Conservation (phyloP, 2,888 invertebrate species). For the Xylota segnis region DNA sequence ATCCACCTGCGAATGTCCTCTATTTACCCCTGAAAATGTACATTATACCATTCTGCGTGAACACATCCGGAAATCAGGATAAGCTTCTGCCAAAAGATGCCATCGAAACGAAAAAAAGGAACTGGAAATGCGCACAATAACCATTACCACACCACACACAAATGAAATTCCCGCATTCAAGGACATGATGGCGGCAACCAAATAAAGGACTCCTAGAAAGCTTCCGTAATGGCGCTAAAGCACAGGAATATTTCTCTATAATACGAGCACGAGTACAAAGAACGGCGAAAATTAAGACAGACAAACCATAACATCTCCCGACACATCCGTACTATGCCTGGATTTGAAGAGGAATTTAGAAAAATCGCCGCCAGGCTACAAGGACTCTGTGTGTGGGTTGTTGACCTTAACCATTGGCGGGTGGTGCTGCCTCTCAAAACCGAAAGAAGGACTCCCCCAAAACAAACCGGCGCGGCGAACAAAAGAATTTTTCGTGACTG, state of each 20-base stretch:
- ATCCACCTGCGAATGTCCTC: conserved; percentile 25
- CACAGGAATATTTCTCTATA: conserved; percentile 25
- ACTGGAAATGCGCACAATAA: conserved; percentile 37
- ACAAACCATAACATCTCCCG: conserved; percentile 10
- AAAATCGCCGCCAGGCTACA: conserved; percentile 16
- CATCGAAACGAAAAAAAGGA: conserved; percentile 20
- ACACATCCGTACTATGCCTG: conserved; percentile 10
- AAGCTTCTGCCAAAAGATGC: conserved; percentile 1
- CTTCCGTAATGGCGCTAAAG: conserved; percentile 37
- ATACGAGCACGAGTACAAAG: conserved; percentile 31
- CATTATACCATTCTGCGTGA: neutral
- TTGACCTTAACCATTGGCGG: conserved; percentile 34
- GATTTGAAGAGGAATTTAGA: conserved; percentile 7
- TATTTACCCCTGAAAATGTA: conserved; percentile 27
- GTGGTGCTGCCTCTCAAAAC: neutral
- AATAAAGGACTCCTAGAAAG: conserved; percentile 62
- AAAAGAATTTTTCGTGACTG: conserved; percentile 20
- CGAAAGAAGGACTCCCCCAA: neutral
- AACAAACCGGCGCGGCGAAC: neutral
- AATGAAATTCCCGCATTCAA: conserved; percentile 46
- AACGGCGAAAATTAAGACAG: conserved; percentile 34
- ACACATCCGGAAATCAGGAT: conserved; percentile 3
- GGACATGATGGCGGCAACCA: conserved; percentile 27
- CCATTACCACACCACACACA: conserved; percentile 14
- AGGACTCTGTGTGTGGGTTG: conserved; percentile 33